Percentiles rank a stretch among this genome's conserved stretches.
phyloP scores from a whole-genome alignment of 2,113 vertebrate genomes.

The Rhinogobius similis region DNA sequence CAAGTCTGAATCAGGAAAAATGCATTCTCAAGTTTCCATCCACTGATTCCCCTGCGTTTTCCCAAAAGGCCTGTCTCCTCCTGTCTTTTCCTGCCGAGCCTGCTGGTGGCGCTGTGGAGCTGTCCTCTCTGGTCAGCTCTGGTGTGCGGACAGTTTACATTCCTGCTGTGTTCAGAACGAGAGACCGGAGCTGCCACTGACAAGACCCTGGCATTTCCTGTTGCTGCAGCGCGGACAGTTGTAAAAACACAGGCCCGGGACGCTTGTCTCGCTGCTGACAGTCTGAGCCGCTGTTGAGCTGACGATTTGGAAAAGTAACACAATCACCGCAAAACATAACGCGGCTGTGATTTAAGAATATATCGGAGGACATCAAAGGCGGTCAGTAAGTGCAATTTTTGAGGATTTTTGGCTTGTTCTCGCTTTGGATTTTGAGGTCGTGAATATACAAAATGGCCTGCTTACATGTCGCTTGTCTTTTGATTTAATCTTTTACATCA shows the following conservation, averaged over 20 bases:
- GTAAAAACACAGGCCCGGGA: not conserved
- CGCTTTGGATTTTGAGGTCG: too few species aligned
- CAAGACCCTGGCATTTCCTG: constrained; percentile 40
- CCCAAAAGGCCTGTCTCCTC: too few species aligned
- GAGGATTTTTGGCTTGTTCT: too few species aligned
- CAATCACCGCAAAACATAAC: not conserved
- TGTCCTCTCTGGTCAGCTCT: constrained; percentile 20
- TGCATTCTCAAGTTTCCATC: too few species aligned
- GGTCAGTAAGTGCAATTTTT: too few species aligned
- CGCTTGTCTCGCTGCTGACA: not conserved
- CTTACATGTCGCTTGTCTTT: too few species aligned
- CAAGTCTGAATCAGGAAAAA: too few species aligned
- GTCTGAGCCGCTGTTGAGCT: not conserved
- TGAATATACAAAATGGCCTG: too few species aligned
- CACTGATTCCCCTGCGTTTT: too few species aligned
- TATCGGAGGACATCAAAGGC: too few species aligned
- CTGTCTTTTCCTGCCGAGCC: constrained; percentile 11
- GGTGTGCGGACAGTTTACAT: constrained; percentile 51
- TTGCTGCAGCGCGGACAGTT: constrained; percentile 13
- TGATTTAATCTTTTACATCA: too few species aligned
- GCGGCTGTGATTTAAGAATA: too few species aligned
- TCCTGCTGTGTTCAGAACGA: constrained; percentile 37
- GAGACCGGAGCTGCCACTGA: constrained; percentile 36
- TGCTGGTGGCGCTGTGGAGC: constrained; percentile 44
- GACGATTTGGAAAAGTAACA: not conserved